Percentiles rank a stretch among this genome's conserved stretches.
Evolutionary conservation across 1,140 invertebrate genomes (phyloP).

Genomic region (Drosophila seguyi): DNA sequence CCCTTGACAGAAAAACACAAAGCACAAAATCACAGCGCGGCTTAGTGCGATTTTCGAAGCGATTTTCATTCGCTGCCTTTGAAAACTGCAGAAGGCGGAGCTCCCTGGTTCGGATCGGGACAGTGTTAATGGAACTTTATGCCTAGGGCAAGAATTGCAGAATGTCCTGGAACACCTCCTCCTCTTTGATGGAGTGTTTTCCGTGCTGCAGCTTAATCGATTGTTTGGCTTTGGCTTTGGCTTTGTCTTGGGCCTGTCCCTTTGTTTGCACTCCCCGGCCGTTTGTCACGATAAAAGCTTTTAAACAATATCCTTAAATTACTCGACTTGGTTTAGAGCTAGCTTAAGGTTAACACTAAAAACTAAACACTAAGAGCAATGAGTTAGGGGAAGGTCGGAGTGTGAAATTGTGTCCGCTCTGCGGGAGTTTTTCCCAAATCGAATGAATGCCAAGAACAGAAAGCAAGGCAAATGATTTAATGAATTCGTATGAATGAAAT

Average conservation of each 20-base stretch:
- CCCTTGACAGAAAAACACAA: slow-evolving; percentile 11
- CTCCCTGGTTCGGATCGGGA: slow-evolving; percentile 6
- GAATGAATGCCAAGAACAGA: slow-evolving; percentile 44
- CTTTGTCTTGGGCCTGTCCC: slow-evolving; percentile 24
- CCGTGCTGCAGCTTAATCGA: slow-evolving; percentile 57
- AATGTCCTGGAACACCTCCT: slow-evolving; percentile 6
- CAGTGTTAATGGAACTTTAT: slow-evolving; percentile 74
- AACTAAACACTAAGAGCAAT: slow-evolving; percentile 16
- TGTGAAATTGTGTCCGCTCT: slow-evolving; percentile 30
- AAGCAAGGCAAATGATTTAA: slow-evolving; percentile 35
- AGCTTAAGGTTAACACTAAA: slow-evolving; percentile 40
- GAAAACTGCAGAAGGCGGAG: slow-evolving; percentile 19
- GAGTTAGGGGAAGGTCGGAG: background rate
- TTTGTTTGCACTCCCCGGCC: slow-evolving; percentile 26
- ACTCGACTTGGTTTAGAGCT: slow-evolving; percentile 23
- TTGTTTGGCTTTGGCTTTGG: slow-evolving; percentile 61
- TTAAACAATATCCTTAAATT: slow-evolving; percentile 48
- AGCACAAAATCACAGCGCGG: slow-evolving; percentile 69
- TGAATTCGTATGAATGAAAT: slow-evolving; percentile 28
- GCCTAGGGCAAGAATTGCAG: slow-evolving; percentile 55
- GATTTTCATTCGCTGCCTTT: slow-evolving; percentile 26
- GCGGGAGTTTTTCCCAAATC: slow-evolving; percentile 38
- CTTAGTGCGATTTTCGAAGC: slow-evolving; percentile 59
- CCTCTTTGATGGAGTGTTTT: slow-evolving; percentile 65
- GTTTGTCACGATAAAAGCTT: slow-evolving; percentile 44